Percentiles rank a stretch among this genome's conserved stretches.
phyloP scores from a whole-genome alignment of 1,140 invertebrate species.

The Antheraea mylitta region DNA sequence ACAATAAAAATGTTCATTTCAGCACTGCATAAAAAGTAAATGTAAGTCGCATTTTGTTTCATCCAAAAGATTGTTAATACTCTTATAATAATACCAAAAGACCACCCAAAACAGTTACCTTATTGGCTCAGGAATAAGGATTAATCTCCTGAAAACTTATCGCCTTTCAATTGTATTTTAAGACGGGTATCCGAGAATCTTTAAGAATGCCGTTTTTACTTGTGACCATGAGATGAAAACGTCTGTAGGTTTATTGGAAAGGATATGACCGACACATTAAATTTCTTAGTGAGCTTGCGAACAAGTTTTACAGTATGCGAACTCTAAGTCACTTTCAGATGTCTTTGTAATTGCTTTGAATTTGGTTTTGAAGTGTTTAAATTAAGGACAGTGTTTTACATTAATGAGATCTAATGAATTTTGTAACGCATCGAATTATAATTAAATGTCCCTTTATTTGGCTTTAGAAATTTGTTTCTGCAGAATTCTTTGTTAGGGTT shows the following conservation, averaged over 20 bases:
- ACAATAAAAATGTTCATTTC: not conserved
- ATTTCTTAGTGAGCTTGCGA: conserved; percentile 15
- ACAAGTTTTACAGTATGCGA: conserved; percentile 17
- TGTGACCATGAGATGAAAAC: conserved; percentile 15
- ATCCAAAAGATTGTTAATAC: conserved; percentile 7
- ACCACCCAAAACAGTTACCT: conserved; percentile 15
- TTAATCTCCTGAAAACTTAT: conserved; percentile 12
- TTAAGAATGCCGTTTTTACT: conserved; percentile 20
- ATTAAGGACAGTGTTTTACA: not conserved
- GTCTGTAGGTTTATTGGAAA: conserved; percentile 20
- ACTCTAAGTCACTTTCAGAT: conserved; percentile 14
- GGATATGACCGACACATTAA: conserved; percentile 13
- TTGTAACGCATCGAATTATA: not conserved
- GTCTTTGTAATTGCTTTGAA: conserved; percentile 2
- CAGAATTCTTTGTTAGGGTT: not conserved
- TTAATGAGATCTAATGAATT: conserved; percentile 1
- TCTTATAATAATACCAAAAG: not conserved
- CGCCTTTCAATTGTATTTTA: not conserved
- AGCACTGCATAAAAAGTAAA: conserved; percentile 2
- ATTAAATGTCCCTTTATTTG: not conserved
- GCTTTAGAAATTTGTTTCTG: not conserved
- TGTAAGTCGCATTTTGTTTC: conserved; percentile 4
- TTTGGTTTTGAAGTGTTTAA: not conserved
- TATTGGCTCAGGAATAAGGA: conserved; percentile 16
- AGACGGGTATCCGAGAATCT: conserved; percentile 14